A percentile compares a stretch with the other conserved stretches of the same genome.
Conservation (phyloP, 2,888 invertebrate species). For the Tenodera sinensis region DNA sequence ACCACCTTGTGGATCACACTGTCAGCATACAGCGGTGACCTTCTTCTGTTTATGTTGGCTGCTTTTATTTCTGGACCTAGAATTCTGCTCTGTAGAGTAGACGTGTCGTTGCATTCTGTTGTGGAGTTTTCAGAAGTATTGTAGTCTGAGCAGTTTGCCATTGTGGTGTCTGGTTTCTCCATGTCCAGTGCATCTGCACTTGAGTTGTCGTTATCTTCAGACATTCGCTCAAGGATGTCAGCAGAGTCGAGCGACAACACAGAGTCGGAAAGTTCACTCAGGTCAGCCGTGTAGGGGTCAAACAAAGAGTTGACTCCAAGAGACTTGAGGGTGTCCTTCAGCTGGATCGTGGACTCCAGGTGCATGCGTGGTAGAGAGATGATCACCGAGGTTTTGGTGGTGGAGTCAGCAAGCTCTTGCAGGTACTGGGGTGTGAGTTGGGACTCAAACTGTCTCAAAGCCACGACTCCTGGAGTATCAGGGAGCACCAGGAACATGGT, state of each 20-base stretch:
- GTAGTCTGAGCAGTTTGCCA: background rate
- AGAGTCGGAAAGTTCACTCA: conserved; percentile 58
- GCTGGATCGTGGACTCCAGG: conserved; percentile 55
- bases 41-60: background rate
- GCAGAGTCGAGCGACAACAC: conserved; percentile 37
- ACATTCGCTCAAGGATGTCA: background rate
- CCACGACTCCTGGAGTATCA: conserved; percentile 46
- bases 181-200: background rate
- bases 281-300: conserved; percentile 56
- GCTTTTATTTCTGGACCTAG: no score
- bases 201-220: conserved; percentile 50
- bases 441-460: conserved; percentile 50
- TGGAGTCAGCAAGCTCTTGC: conserved; percentile 49
- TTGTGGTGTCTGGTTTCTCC: background rate
- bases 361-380: conserved; percentile 56
- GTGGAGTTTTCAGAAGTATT: background rate
- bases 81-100: no score
- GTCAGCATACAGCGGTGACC: conserved; percentile 56
- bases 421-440: conserved; percentile 50
- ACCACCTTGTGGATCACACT: conserved; percentile 59
- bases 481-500: conserved; percentile 67
- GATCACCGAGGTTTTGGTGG: conserved; percentile 50
- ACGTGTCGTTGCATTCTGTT: background rate
- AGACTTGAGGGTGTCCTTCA: conserved; percentile 53
- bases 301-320: conserved; percentile 65